phyloP scores from a whole-genome alignment of 2,113 vertebrate species.

The Asarcornis scutulata region DNA sequence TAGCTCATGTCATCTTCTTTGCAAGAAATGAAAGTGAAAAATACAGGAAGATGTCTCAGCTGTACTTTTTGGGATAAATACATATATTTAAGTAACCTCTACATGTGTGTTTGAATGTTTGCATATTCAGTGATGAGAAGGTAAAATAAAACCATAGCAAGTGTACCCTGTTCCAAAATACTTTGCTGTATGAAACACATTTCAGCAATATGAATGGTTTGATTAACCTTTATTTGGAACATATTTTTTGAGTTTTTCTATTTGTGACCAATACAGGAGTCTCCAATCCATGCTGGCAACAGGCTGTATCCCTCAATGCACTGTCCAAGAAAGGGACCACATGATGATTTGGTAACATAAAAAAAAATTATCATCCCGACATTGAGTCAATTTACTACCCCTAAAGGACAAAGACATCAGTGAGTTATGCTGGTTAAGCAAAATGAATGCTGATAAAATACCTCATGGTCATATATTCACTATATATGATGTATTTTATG shows the following conservation, averaged over 20 bases:
- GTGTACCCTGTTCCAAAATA: background rate
- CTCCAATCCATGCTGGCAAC: background rate
- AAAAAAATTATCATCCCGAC: slow-evolving; percentile 21
- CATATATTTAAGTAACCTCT: background rate
- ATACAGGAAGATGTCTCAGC: background rate
- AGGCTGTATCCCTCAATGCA: background rate
- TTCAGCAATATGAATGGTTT: background rate
- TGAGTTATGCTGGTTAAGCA: slow-evolving; percentile 35
- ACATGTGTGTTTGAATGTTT: background rate
- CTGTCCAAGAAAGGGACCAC: background rate
- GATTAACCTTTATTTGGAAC: background rate
- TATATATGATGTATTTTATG: background rate
- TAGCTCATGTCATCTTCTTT: background rate
- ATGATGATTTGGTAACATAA: background rate
- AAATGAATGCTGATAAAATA: slow-evolving; percentile 52
- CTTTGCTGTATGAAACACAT: rapidly evolving
- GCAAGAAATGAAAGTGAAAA: background rate
- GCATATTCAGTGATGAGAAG: background rate
- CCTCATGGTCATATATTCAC: slow-evolving; percentile 2
- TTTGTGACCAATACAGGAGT: background rate
- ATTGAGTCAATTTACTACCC: slow-evolving; percentile 4
- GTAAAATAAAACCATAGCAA: background rate
- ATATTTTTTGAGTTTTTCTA: background rate
- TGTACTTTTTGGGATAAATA: background rate
- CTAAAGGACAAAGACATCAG: slow-evolving; percentile 7